These are phyloP conservation scores for Diceros bicornis DNA, from an alignment of 2,797 vertebrate genomes.

Conservation along the genomic window DNA sequence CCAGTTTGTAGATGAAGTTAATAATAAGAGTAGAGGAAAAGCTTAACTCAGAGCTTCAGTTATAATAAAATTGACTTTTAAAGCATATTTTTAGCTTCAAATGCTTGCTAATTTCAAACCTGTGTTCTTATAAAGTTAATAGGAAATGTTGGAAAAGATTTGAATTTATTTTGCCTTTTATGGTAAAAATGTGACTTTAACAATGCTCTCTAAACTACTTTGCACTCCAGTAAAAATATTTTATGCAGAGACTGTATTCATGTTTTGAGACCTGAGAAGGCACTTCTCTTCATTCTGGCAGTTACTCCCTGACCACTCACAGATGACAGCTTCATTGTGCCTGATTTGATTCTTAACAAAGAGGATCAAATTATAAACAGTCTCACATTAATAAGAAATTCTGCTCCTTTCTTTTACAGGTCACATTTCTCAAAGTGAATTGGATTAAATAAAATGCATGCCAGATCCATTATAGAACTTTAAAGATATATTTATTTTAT, in stretches of 20 bases:
- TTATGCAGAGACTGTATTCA: not conserved
- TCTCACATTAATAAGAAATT: not conserved
- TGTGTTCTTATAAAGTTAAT: slow-evolving; percentile 6
- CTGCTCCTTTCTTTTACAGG: not conserved
- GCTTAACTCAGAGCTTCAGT: not conserved
- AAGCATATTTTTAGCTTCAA: slow-evolving; percentile 1
- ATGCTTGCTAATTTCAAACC: not conserved
- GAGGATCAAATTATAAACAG: not conserved
- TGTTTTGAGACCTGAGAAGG: not conserved
- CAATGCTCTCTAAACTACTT: not conserved
- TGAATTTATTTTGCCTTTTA: not conserved
- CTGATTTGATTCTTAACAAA: not conserved
- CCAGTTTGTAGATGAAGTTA: not conserved
- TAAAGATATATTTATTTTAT: not conserved
- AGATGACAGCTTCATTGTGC: not conserved
- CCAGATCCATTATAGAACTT: not conserved
- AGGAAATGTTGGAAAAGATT: not conserved
- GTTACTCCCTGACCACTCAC: not conserved
- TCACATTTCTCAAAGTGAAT: not conserved
- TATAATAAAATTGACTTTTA: not conserved
- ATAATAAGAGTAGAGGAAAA: not conserved
- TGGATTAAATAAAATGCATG: not conserved
- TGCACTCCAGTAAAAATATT: not conserved
- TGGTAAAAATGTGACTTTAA: not conserved
- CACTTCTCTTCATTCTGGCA: not conserved